Conservation (phyloP, 1,140 invertebrate species). For the Zaprionus tsacasi region DNA sequence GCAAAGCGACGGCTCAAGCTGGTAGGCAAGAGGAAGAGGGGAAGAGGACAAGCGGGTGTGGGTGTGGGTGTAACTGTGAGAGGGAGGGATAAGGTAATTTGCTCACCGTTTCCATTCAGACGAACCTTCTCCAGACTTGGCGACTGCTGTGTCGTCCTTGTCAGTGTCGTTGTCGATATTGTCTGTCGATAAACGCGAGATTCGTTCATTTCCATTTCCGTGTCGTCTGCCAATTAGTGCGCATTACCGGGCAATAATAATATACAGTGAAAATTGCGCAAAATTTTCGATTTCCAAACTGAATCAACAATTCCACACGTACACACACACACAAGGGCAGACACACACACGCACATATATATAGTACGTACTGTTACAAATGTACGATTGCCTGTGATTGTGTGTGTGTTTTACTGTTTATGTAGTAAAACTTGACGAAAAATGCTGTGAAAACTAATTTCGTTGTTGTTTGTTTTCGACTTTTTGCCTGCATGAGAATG, state of each 20-base stretch:
- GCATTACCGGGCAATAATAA: conserved; percentile 63
- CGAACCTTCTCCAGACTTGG: conserved; percentile 50
- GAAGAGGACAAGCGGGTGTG: neutral
- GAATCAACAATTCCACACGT: conserved; percentile 29
- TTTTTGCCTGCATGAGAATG: conserved; percentile 21
- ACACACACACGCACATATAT: conserved; percentile 8
- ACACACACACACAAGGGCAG: conserved; percentile 29
- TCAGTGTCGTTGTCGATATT: conserved; percentile 18
- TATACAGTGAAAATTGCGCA: conserved; percentile 49
- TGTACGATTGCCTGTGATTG: neutral
- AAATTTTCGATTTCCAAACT: conserved; percentile 54
- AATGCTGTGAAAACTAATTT: conserved; percentile 74
- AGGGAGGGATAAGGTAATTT: conserved; percentile 26
- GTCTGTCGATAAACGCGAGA: conserved; percentile 49
- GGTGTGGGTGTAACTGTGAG: conserved; percentile 3
- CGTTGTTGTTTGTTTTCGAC: conserved; percentile 25
- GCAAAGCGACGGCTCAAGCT: neutral
- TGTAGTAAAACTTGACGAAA: conserved; percentile 24
- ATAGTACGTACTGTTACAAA: neutral
- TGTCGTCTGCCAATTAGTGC: conserved; percentile 69
- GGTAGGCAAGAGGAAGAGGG: neutral
- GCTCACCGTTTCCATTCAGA: conserved; percentile 61
- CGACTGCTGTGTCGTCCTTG: conserved; percentile 14
- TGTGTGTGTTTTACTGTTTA: neutral
- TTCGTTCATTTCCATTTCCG: conserved; percentile 72